A percentile compares a stretch with the other conserved stretches of the same genome.
Conservation (phyloP, 2,113 vertebrate genomes). For the Paradisaea rubra region DNA sequence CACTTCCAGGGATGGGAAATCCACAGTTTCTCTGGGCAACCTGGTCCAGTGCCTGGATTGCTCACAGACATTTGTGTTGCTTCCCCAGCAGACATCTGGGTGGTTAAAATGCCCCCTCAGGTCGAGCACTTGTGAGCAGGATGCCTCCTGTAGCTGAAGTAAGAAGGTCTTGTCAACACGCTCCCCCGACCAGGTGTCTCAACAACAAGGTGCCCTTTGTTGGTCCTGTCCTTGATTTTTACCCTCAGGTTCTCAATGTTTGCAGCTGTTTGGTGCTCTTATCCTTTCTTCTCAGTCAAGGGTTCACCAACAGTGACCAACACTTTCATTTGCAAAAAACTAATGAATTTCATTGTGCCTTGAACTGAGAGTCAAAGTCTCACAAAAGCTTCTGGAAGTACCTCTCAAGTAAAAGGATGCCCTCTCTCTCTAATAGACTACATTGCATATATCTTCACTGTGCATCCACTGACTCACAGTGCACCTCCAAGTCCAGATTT, state of each 20-base stretch:
- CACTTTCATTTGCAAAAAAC: not conserved
- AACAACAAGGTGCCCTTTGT: not conserved
- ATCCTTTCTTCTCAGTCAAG: not conserved
- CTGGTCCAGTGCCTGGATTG: not conserved
- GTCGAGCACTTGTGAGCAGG: fast-evolving
- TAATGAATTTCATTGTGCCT: not conserved
- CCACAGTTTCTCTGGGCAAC: not conserved
- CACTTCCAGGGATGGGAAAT: not conserved
- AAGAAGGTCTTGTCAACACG: not conserved
- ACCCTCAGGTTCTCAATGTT: not conserved
- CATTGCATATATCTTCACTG: not conserved
- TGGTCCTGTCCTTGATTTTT: not conserved
- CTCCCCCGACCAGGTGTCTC: not conserved
- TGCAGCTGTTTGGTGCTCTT: not conserved
- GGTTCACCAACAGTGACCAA: not conserved
- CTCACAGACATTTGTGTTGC: not conserved
- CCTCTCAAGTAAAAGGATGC: not conserved
- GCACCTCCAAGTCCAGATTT: not conserved
- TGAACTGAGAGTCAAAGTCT: not conserved
- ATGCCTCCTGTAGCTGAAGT: not conserved
- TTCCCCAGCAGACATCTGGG: not conserved
- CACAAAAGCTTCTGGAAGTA: not conserved
- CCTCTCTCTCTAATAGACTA: not conserved
- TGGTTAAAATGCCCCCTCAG: not conserved
- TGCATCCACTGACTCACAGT: not conserved